These are phyloP conservation scores for Rhea pennata DNA, from an alignment of 2,113 vertebrate species.

Conservation along the genomic window DNA sequence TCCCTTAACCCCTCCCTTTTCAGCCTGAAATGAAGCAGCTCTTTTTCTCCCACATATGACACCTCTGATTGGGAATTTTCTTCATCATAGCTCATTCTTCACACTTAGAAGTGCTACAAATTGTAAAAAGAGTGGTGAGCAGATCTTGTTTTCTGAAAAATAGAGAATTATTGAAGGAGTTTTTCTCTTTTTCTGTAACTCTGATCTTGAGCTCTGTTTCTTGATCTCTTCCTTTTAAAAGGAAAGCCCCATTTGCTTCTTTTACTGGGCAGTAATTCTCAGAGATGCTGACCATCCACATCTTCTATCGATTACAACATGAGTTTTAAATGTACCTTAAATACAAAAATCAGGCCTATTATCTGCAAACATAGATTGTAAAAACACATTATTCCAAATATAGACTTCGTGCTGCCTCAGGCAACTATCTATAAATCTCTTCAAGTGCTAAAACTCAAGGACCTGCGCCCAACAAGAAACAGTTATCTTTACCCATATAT, in stretches of 20 bases:
- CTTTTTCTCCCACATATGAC: background rate
- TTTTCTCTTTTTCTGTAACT: background rate
- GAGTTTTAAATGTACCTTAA: background rate
- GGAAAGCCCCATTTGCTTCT: background rate
- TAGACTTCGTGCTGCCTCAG: background rate
- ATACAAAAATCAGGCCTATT: background rate
- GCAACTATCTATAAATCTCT: constrained; percentile 24
- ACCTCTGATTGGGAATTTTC: constrained; percentile 28
- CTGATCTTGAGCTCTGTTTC: background rate
- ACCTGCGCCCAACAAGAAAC: constrained; percentile 32
- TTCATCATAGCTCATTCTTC: constrained; percentile 7
- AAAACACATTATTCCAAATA: constrained; percentile 11
- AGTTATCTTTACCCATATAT: background rate
- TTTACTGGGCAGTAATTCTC: background rate
- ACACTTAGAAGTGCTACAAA: background rate
- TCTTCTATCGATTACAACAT: constrained; percentile 10
- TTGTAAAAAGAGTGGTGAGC: background rate
- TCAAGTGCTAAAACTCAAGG: constrained; percentile 32
- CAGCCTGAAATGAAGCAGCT: constrained; percentile 25
- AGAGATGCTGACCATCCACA: background rate
- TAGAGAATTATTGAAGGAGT: background rate
- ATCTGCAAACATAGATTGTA: background rate
- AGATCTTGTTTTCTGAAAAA: background rate
- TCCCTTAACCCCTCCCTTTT: constrained; percentile 20
- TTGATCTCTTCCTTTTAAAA: background rate